A percentile compares a stretch with the other conserved stretches of the same genome.
Evolutionary conservation across 1,140 invertebrate genomes (phyloP).

Genomic region (Drosophila suzukii): DNA sequence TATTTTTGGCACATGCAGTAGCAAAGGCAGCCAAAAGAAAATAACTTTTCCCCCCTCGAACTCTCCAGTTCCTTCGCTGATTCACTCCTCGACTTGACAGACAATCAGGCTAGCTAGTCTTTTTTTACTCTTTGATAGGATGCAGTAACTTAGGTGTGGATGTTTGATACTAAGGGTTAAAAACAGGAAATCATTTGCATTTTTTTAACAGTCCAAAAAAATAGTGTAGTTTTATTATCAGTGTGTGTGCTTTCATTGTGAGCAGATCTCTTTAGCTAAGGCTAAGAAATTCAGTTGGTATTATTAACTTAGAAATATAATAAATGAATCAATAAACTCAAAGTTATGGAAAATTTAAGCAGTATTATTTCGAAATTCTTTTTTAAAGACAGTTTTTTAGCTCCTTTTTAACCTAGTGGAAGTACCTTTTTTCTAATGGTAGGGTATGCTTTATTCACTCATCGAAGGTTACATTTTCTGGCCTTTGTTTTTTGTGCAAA

Average conservation of each 20-base stretch:
- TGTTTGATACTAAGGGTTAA: background rate
- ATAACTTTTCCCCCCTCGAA: slow-evolving; percentile 4
- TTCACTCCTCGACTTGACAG: slow-evolving; percentile 29
- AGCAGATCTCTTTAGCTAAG: no score
- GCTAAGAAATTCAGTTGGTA: no score
- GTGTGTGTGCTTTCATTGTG: no score
- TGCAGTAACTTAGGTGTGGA: background rate
- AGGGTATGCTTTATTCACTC: slow-evolving; percentile 1
- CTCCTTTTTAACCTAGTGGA: no score
- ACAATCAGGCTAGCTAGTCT: slow-evolving; percentile 15
- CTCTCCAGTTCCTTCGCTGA: slow-evolving; percentile 18
- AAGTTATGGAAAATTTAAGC: no score
- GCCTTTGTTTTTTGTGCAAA: slow-evolving; percentile 26
- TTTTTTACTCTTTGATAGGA: background rate
- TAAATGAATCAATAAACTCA: no score
- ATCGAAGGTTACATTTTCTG: background rate
- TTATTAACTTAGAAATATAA: no score
- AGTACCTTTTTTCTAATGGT: background rate
- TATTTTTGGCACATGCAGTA: slow-evolving; percentile 32
- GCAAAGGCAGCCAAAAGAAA: background rate
- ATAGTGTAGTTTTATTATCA: no score
- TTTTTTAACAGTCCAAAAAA: no score
- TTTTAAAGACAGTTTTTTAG: no score
- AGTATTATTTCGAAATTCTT: no score
- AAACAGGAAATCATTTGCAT: no score